phyloP scores from a whole-genome alignment of 2,113 vertebrate genomes.

The Tylochromis polylepis region DNA sequence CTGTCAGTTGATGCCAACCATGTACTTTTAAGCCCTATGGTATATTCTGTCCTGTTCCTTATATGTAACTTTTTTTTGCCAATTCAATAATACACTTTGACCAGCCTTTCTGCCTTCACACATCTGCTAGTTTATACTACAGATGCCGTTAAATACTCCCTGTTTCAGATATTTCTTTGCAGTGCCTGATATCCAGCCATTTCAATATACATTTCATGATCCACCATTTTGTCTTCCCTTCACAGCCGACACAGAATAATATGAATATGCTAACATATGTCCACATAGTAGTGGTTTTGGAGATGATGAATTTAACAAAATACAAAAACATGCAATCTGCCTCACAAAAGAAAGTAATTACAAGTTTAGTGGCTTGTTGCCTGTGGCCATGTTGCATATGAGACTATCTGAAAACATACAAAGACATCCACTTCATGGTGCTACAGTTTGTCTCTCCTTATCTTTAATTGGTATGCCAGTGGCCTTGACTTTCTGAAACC shows the following conservation, averaged over 20 bases:
- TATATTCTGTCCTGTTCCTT: too few relatives aligned
- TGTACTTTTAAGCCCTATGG: background rate
- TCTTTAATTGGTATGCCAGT: slow-evolving; percentile 24
- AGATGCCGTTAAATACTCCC: background rate
- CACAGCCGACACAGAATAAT: background rate
- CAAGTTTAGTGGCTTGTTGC: background rate
- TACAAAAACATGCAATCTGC: background rate
- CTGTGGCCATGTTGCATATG: background rate
- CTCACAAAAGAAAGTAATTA: background rate
- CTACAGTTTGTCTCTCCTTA: background rate
- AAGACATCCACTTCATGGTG: background rate
- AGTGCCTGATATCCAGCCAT: background rate
- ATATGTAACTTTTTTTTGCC: background rate
- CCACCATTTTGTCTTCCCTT: background rate
- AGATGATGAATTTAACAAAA: background rate
- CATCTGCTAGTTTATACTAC: background rate
- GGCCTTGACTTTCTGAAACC: background rate
- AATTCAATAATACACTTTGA: background rate
- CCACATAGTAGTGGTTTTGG: background rate
- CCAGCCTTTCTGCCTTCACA: background rate
- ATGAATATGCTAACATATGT: background rate
- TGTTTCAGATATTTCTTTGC: background rate
- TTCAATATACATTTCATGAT: background rate
- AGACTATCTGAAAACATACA: background rate
- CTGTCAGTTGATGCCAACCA: background rate